Base-by-base conservation (phyloP, 1,140 invertebrate species). In the Drosophila kohkoa region DNA sequence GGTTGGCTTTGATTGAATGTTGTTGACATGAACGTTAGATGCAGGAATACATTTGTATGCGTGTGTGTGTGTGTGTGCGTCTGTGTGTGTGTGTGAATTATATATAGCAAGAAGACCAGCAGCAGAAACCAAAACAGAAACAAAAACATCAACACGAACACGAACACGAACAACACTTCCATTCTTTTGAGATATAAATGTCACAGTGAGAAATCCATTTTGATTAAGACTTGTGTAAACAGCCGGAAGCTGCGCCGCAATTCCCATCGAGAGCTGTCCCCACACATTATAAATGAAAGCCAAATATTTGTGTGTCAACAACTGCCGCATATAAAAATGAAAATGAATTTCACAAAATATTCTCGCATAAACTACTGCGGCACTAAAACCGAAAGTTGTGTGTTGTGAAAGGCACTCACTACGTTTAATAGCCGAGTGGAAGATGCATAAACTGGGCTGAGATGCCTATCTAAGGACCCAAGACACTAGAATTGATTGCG, bases 261-360 rank as follows among this genome's bases (percentile, higher is more conserved):
- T 48, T 38, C 60, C 43, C 52, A 30, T 20, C n/a, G 51, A 35
- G 51, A 35, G 51, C 3, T 1, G 16, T 58, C 32, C 60, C 20
- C 60, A 51, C 54, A 51, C 54, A 79, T 70, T 87, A 82, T 82
- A 87, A 82, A 88, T 87, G 83, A 88, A 87, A 80, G 49, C 49
- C 75, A 87, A 82, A 87, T 83, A 82, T 86, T 77, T 77, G 82
- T 41, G 82, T 66, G 80, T 82, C 82, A 88, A 82, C 83, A 88
- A 80, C 70, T 67, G 72, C 13, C 46, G 58, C 69, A 45, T 52
- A 87, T 80, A 77, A 79, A 79, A 75, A 49, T 25, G 57, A 55
- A 71, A 59, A 64, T 63, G 45, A 49, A 73, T 74, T 77, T 77
- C 81, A 77, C 77, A 77, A 77, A 60, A 38, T 48, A 10, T 43